These are phyloP conservation scores for Takifugu flavidus DNA, from an alignment of 2,113 vertebrate species.

Conservation along the genomic window DNA sequence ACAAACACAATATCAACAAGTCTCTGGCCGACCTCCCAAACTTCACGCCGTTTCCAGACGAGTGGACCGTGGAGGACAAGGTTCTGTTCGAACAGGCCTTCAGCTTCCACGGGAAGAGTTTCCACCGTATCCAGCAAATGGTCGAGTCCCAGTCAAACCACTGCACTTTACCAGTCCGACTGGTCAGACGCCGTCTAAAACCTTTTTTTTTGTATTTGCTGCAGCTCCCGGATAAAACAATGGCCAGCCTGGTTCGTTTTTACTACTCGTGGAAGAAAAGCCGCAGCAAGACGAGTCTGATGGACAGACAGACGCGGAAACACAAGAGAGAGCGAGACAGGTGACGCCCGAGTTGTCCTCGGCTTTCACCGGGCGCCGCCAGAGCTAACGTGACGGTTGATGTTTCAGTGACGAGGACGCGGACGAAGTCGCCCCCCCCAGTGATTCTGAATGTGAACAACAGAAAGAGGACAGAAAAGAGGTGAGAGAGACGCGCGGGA, in stretches of 20 bases:
- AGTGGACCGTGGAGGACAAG: constrained; percentile 96
- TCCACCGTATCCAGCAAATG: constrained; percentile 97
- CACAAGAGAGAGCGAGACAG: constrained; percentile 84
- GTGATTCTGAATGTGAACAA: constrained; percentile 80
- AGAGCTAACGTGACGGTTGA: constrained; percentile 2
- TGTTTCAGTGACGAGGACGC: constrained; percentile 88
- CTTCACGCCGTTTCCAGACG: constrained; percentile 95
- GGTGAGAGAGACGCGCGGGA: constrained; percentile 57
- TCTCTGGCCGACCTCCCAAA: constrained; percentile 94
- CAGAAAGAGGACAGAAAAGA: constrained; percentile 91
- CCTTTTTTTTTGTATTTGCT: not conserved
- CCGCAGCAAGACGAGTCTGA: constrained; percentile 93
- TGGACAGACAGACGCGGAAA: constrained; percentile 94
- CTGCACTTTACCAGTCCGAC: not conserved
- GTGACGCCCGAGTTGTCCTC: not conserved
- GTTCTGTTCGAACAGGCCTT: constrained; percentile 96
- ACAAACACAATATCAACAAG: constrained; percentile 96
- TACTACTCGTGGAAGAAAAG: constrained; percentile 99
- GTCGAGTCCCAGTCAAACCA: constrained; percentile 46
- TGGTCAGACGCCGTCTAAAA: not conserved
- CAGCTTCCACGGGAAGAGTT: constrained; percentile 96
- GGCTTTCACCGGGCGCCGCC: no score
- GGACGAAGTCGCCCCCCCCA: constrained; percentile 77
- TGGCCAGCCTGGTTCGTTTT: constrained; percentile 93
- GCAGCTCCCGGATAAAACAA: constrained; percentile 94